Base-by-base conservation (phyloP, 2,797 vertebrate genomes). In the Amblyopsis hoosieri region DNA sequence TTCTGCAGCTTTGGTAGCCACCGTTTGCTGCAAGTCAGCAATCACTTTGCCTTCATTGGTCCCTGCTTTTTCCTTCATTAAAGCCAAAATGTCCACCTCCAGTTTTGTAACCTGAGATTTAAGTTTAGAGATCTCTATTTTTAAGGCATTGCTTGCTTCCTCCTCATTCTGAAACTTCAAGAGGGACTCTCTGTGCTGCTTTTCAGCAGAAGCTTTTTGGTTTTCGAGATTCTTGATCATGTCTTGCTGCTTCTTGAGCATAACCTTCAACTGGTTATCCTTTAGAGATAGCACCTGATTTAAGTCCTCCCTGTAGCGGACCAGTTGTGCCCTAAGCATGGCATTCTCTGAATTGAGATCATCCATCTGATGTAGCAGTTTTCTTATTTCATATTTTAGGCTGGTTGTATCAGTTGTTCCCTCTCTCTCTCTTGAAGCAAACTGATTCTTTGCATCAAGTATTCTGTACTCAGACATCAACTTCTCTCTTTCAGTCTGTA, bases 291-390 rank as follows among this genome's bases (percentile, higher is more conserved):
- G 80, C 33, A 96, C 94, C 17, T 96, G 93, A 52, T 96, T 96
- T 12, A 97, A 71, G 64, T 97, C 95, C 70, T 96, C 94, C 72
- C 95, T 89, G 74, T 96, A 96, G 2, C 95, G 92, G 17, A 96
- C 85, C 50, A 96, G 91, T 29, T 96, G 95, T 1, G 95, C 95
- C 80, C 89, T 92, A 23, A 96, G 92, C 95, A 96, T 94, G 0
- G 95, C 95, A 0, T 96, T 97, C 86, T 96, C 95, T 1, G 95
- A 96, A 80, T 96, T 95, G 4, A 97, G 91, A 79, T 97, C 95
- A 49, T 97, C 95, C 83, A 93, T 91, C 73, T 92, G 92, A 76
- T 95, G 92, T 4, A 95, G 67, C 9, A 95, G 75, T 1, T 86
- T 81, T 60, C 91, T 90, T 19, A 95, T 77, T 48, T 97, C 94